These are phyloP conservation scores for Drosophila tani DNA, from an alignment of 1,140 invertebrate species.

Conservation along the genomic window DNA sequence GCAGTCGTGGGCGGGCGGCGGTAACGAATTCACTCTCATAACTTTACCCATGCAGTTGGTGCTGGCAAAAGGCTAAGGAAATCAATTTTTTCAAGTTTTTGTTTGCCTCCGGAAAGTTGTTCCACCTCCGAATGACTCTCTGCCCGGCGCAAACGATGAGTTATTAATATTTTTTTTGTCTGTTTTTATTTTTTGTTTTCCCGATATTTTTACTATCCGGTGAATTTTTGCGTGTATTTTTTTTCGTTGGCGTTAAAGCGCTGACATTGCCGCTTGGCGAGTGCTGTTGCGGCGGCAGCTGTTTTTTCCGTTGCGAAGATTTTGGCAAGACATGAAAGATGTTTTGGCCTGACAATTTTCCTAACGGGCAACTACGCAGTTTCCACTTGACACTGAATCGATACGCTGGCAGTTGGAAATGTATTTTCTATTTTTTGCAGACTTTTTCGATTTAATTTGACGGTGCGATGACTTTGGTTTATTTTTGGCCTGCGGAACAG, in stretches of 20 bases:
- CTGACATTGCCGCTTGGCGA: conserved; percentile 61
- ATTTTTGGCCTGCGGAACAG: conserved; percentile 52
- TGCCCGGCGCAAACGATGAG: conserved; percentile 5
- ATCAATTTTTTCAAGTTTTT: conserved; percentile 37
- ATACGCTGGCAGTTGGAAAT: conserved; percentile 21
- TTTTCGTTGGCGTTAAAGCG: conserved; percentile 42
- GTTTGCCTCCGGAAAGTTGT: conserved; percentile 25
- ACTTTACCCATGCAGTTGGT: conserved; percentile 80
- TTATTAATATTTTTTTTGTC: conserved; percentile 17
- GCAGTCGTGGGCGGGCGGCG: conserved; percentile 64
- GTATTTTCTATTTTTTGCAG: conserved; percentile 49
- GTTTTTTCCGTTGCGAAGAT: conserved; percentile 58
- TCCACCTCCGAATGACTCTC: conserved; percentile 26
- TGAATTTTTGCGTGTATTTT: conserved; percentile 22
- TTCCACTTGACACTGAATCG: conserved; percentile 23
- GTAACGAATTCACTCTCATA: conserved; percentile 79
- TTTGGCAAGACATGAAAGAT: conserved; percentile 80
- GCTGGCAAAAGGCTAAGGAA: conserved; percentile 47
- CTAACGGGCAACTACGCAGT: conserved; percentile 36
- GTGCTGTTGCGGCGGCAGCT: conserved; percentile 48
- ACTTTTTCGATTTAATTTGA: conserved; percentile 23
- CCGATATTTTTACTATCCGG: conserved; percentile 20
- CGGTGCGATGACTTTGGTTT: conserved; percentile 35
- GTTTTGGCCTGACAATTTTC: conserved; percentile 57
- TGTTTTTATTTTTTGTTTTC: conserved; percentile 21